These are phyloP conservation scores for Aegypius monachus DNA, from an alignment of 2,113 vertebrate species.

Conservation along the genomic window DNA sequence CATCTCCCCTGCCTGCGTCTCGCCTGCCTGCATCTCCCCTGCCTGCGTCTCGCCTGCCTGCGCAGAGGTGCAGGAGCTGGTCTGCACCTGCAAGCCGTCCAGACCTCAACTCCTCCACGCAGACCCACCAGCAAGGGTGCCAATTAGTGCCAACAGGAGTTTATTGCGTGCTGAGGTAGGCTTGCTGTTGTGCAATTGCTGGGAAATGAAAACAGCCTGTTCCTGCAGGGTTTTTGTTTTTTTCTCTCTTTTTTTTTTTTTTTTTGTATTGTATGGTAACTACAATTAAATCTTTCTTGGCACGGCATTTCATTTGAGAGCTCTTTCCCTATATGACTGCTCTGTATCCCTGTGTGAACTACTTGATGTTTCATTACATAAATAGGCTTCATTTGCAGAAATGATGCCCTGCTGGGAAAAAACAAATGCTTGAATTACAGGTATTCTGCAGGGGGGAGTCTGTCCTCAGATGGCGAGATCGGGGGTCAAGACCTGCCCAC, in stretches of 20 bases:
- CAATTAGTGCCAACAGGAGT: background rate
- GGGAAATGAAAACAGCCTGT: constrained; percentile 19
- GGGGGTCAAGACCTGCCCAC: background rate
- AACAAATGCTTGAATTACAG: constrained; percentile 45
- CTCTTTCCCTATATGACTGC: background rate
- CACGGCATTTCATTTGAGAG: background rate
- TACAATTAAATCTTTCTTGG: constrained; percentile 44
- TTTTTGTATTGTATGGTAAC: background rate
- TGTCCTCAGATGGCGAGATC: background rate
- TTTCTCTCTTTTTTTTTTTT: background rate
- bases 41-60: fast-evolving
- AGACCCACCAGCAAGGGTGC: background rate
- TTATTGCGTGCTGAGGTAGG: background rate
- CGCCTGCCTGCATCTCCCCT: fast-evolving
- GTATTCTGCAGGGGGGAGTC: constrained; percentile 22
- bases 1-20: background rate
- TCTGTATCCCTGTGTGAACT: constrained; percentile 22
- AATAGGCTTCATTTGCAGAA: constrained; percentile 50
- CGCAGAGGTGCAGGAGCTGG: fast-evolving
- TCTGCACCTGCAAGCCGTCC: background rate
- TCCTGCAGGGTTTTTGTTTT: background rate
- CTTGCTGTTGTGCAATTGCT: constrained; percentile 6
- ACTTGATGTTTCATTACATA: constrained; percentile 44
- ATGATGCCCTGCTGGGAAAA: constrained; percentile 22
- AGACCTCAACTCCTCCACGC: fast-evolving